Base-by-base conservation (phyloP, 2,888 invertebrate genomes). In the Meta bourneti region DNA sequence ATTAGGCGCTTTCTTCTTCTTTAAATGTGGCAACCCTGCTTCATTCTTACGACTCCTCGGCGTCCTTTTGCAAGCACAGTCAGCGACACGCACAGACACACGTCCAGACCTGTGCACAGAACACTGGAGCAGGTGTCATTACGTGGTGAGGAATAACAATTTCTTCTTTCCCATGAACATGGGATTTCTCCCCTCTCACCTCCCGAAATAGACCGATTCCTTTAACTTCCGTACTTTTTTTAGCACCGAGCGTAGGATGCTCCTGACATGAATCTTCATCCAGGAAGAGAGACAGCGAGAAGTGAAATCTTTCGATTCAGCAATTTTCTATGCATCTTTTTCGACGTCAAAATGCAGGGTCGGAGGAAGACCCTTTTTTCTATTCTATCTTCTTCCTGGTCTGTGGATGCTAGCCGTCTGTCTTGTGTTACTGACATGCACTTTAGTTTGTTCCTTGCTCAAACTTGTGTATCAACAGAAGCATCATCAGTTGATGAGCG, bases 151-250 rank as follows among this genome's bases (percentile, higher is more conserved):
- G 34, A 48, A 87, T 7, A 81, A 77, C 52, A 54, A 13, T 48
- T 13, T 72, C 54, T 52, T 11, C 69, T 34, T 20, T n/a, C 7
- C 69, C 8, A 74, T 34, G 82, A 51, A 82, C 85, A 70, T 69
- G 77, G 89, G 52, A 72, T 49, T 52, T 74, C 72, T 74, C 61
- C 69, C 69, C 11, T 54, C 75, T 51, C 34, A 16, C 78, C 70
- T 8, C 83, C 52, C 6, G 72, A 89, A 89, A 89, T 89, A 89
- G 77, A 82, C 6, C 51, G 13, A 49, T 77, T 83, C 89, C 81
- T 83, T 74, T 78, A 49, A 83, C 82, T 83, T 82, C 82, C 89
- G 82, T 51, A 71, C 89, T 89, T 89, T 83, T 88, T 89, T 77
- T 83, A 83, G 82, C 69, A 48, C 70, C 19, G 34, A 8, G 89